Base-by-base conservation (phyloP, 2,797 vertebrate species). In the Mormyrops boulengeri region DNA sequence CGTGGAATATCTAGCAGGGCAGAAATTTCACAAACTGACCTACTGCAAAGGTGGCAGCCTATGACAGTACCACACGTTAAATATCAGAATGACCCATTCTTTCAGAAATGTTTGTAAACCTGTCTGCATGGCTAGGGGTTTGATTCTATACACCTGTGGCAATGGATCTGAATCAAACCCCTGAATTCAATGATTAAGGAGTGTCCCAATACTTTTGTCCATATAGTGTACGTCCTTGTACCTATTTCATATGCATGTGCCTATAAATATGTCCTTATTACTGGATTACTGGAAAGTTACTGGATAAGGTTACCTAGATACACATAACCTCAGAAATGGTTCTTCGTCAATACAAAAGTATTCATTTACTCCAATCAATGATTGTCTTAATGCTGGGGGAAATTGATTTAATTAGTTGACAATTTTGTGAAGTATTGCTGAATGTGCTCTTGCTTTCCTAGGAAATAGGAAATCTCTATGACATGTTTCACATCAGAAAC, bases 401-500 rank as follows among this genome's bases (percentile, higher is more conserved):
- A n/a, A 30, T 80, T 80, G 6, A 80, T 80, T 44, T 80, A 19
- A 38, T 34, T 44, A 7, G 30, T 44, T 80, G 73, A 80, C 5
- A 4, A 4, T 17, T 44, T 17, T 80, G 38, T 44, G 17, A 80
- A 44, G 17, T 44, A 80, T 44, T n/a, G 14, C 50, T 60, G 12
- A 55, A 52, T 3, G 50, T 19, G 55, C 52, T 57, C 2, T 82
- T 82, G 89, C 92, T 92, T 44, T 57, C 92, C 89, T 94, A 99
- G 98, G 98, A 99, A 90, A 97, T 96, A 92, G 97, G 94, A 1
- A 98, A 99, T 93, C 90, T 99, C 41, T 99, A 99, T 0, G 98
- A 99, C 92, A 96, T 99, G 98, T 99, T 99, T 94, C 96, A 99
- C 92, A 98, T 96, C 0, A 96, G 98, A 85, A 97, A 97, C 93